Evolutionary conservation across 1,140 invertebrate genomes (phyloP), one percentile per base, ranked within the genome.

Genomic region (Agrypnia vestita): DNA sequence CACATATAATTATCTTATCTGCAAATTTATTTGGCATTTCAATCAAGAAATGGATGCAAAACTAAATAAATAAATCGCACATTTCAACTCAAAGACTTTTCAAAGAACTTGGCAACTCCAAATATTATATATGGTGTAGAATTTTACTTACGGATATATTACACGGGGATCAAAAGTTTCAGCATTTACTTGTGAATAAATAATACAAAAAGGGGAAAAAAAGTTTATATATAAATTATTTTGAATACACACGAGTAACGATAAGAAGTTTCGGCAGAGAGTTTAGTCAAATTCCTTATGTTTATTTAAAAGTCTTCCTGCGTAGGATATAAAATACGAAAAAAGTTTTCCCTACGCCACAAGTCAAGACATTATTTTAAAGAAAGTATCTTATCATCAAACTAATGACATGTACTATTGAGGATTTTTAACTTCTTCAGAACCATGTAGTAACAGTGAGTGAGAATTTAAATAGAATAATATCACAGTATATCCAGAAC

Each of bases 191-290:
- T 25, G 19, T 62, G 59, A 62, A 62, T 62, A 62, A 62, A 62
- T 62, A 62, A 62, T 21, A 62, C 59, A 25, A 21, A 21, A 35
- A 62, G 17, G 21, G 21, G 25, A 62, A 62, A 19, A 21, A 62
- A 62, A 62, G 59, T 62, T 62, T 62, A 62, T 21, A 62, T 19
- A 62, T 62, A 62, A 62, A 62, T 62, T 62, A 62, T 62, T 62
- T 21, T 21, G 4, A 19, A 62, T 62, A 19, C 59, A 13, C 21
- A 62, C 59, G 12, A 19, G 21, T 62, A 21, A 62, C 13, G 13
- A 4, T 21, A 62, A 25, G 59, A 62, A 62, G 25, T 7, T n/a
- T n/a, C n/a, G n/a, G n/a, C n/a, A n/a, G n/a, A n/a, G n/a, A n/a
- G n/a, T n/a, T n/a, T n/a, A n/a, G n/a, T n/a, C n/a, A n/a, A n/a